Percentiles rank a stretch among this genome's conserved stretches.
phyloP scores from a whole-genome alignment of 2,888 invertebrate species.

The Ophonus ardosiacus region DNA sequence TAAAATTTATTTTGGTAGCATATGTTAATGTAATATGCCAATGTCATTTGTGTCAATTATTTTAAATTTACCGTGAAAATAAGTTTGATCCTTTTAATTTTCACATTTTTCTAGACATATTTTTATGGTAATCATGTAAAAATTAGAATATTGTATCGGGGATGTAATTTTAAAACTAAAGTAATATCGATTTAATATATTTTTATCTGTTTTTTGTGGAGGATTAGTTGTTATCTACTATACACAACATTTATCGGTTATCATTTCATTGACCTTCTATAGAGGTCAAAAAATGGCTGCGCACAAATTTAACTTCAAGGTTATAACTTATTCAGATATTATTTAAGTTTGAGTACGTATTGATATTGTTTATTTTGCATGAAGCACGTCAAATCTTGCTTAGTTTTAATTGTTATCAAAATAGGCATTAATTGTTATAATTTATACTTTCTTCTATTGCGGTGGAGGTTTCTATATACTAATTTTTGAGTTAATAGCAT shows the following conservation, averaged over 20 bases:
- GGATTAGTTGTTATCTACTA: conserved; percentile 58
- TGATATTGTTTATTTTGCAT: conserved; percentile 58
- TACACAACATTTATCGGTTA: conserved; percentile 37
- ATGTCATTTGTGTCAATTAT: neutral
- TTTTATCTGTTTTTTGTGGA: conserved; percentile 58
- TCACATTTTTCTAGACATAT: neutral
- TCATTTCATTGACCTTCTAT: conserved; percentile 50
- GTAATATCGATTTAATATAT: conserved; percentile 53
- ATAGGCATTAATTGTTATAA: conserved; percentile 38
- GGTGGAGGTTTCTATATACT: conserved; percentile 45
- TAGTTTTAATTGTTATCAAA: conserved; percentile 40
- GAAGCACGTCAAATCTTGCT: conserved; percentile 59
- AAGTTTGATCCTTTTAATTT: conserved; percentile 8
- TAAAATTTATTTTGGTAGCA: conserved; percentile 40
- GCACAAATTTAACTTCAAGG: conserved; percentile 43
- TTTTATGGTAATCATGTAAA: neutral
- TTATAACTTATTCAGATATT: conserved; percentile 31
- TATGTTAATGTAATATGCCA: neutral
- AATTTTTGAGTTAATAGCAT: conserved; percentile 4
- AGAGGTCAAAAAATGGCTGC: conserved; percentile 57
- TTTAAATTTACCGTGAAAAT: conserved; percentile 42
- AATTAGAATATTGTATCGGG: neutral
- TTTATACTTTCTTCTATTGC: conserved; percentile 7
- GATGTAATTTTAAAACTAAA: neutral
- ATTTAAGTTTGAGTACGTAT: conserved; percentile 44